These are phyloP conservation scores for Drosophila fungiperda DNA, from an alignment of 2,888 invertebrate genomes.

Conservation along the genomic window DNA sequence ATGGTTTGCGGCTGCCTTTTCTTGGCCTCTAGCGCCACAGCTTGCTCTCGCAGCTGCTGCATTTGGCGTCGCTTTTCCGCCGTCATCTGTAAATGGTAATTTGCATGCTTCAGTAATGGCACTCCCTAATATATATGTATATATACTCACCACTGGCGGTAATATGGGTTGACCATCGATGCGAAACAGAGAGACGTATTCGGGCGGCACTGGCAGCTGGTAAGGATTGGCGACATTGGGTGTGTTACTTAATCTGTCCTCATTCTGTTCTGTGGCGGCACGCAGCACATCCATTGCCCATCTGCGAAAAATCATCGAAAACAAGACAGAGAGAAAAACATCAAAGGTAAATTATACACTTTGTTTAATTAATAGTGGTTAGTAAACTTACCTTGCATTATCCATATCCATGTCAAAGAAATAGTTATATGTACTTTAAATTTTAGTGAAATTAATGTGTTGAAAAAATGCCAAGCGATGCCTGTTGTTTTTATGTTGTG, in stretches of 20 bases:
- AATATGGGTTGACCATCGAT: slow-evolving; percentile 84
- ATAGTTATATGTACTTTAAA: slow-evolving; percentile 27
- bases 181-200: slow-evolving; percentile 73
- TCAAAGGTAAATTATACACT: not conserved
- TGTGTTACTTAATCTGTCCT: slow-evolving; percentile 14
- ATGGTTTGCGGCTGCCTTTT: slow-evolving; percentile 32
- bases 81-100: slow-evolving; percentile 77
- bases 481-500: not conserved
- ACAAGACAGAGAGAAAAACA: not conserved
- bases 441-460: slow-evolving; percentile 28
- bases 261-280: slow-evolving; percentile 47
- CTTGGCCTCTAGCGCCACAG: slow-evolving; percentile 71
- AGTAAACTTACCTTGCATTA: slow-evolving; percentile 26
- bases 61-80: slow-evolving; percentile 76
- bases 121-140: slow-evolving; percentile 20
- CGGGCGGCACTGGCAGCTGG: not conserved
- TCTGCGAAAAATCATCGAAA: slow-evolving; percentile 18
- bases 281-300: slow-evolving; percentile 55
- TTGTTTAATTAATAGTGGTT: not conserved
- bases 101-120: slow-evolving; percentile 45
- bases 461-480: slow-evolving; percentile 23
- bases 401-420: slow-evolving; percentile 32
- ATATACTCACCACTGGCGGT: slow-evolving; percentile 82
- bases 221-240: slow-evolving; percentile 13
- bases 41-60: slow-evolving; percentile 72